Base-by-base conservation (phyloP, 2,113 vertebrate genomes). In the Cairina moschata region DNA sequence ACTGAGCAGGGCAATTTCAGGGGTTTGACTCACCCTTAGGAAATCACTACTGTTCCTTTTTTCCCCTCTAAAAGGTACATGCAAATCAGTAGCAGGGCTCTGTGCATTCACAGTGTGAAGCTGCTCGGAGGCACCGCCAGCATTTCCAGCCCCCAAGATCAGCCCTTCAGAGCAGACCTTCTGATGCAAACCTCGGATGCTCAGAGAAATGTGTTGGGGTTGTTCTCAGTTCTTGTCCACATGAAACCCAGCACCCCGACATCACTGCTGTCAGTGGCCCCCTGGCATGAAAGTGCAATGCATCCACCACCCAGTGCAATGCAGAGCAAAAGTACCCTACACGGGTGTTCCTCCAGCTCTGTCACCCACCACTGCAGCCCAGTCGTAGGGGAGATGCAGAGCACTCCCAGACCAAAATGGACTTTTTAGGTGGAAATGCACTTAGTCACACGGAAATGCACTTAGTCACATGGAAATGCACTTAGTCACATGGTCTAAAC, bases 231-330 rank as follows among this genome's bases (percentile, higher is more conserved):
- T 48, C 40, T 75, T 7, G 8, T 4, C 38, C 22, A 2, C 6
- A 1, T 0, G 1, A 28, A 69, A 44, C 3, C 11, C 18, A 1
- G 13, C 4, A 2, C 11, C 15, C 0, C 1, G n/a, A 36, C 21
- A 38, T 21, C 0, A 0, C 23, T 34, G 16, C 48, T 34, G 62
- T 40, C 31, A 50, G 38, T 28, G 32, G 31, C 23, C 5, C 17
- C 55, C 54, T 56, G 54, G 54, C 16, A 17, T 31, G 54, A 14
- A 69, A 88, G 46, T 2, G 22, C 13, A 7, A 13, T 0, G 0
- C 11, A n/a, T 6, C 22, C 21, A 11, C 12, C 13, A 20, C 5
- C 3, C 20, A 34, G 66, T 17, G 29, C 13, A 8, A 16, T 6
- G 34, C 26, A 48, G 26, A 55, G 17, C 11, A 17, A 6, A 78